Base-by-base conservation (phyloP, 1,140 invertebrate genomes). In the Stratiolaelaps scimitus region DNA sequence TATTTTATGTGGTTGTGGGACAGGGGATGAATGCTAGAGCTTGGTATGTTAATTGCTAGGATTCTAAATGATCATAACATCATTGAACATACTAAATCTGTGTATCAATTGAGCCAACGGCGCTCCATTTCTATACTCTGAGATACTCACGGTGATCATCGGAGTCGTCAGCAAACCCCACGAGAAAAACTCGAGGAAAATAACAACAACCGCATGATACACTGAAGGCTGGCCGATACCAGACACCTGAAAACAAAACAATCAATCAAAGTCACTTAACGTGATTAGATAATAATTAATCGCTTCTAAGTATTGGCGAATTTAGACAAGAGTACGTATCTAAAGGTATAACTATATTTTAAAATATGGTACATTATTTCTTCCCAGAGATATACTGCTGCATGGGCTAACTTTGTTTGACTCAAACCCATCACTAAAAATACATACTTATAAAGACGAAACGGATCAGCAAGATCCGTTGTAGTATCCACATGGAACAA, bases 181-280 rank as follows among this genome's bases (percentile, higher is more conserved):
- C 66, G 94, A 89, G 79, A 99, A 99, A 80, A 98, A 98, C 80
- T 99, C 95, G 76, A 98, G 81, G 80, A 98, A 99, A 78, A 98
- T 98, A 71, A 99, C 91, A 71, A 98, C 85, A 74, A 98, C 79
- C 53, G 94, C 95, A 84, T 98, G 95, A 78, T 94, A 93, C 44
- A 98, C 85, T 74, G 88, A 92, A 65, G 94, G 89, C 74, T 92
- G 87, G 69, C 89, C 89, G 73, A 92, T 84, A 69, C 89, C 89
- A 69, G 88, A 91, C 44, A 68, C 70, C 72, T 73, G 60, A 43
- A 70, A 44, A 60, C 26, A 40, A 65, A 68, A 30, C 10, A 6
- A 40, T 40, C 10, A 40, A 40, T 4, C 5, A 10, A 10, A 6
- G 5, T 40, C 10, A 40, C 34, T 40, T 40, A 10, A 40, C 34